Evolutionary conservation across 2,888 invertebrate species (phyloP).

Genomic region (Ommatoiulus sabulosus): DNA sequence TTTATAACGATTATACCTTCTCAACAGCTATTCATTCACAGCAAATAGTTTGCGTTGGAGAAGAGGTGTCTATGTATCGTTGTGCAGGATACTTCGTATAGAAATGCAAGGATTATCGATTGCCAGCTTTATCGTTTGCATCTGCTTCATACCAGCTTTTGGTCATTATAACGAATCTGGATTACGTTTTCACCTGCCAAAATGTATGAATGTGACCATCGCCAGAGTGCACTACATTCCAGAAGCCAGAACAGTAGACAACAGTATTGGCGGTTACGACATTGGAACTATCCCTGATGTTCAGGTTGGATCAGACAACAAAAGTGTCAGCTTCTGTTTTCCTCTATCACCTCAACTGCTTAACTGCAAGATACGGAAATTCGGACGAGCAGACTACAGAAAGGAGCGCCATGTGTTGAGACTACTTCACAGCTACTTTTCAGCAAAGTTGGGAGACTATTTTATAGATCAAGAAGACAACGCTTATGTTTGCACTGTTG

Average conservation of each 20-base stretch:
- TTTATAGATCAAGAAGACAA: background rate
- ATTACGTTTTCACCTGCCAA: no score
- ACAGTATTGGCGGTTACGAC: background rate
- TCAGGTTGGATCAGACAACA: background rate
- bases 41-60: no score
- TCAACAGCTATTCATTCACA: no score
- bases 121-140: no score
- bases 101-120: no score
- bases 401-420: background rate
- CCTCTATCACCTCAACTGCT: background rate
- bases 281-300: background rate
- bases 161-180: no score
- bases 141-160: no score
- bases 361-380: background rate
- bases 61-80: no score
- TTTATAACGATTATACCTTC: no score
- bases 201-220: background rate
- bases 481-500: background rate
- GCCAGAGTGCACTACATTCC: background rate
- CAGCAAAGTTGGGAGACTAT: background rate
- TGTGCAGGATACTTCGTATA: no score
- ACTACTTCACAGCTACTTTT: background rate
- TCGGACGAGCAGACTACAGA: background rate
- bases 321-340: background rate
- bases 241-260: background rate